Evolutionary conservation across 2,113 vertebrate genomes (phyloP).

Genomic region (Oncorhynchus kisutch): DNA sequence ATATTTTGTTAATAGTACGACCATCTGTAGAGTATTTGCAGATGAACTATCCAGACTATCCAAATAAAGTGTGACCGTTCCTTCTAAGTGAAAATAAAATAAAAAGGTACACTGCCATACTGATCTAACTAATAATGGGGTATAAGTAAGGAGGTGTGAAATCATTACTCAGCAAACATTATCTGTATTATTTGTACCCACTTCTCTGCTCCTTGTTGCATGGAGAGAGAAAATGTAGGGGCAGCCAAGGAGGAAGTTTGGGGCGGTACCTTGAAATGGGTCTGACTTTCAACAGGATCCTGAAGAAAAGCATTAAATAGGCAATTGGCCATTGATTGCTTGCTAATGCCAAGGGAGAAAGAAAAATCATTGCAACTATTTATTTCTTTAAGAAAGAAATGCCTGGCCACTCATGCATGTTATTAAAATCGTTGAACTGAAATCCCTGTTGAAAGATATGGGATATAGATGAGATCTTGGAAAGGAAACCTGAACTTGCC

Average conservation of each 20-base stretch:
- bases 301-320: slow-evolving; percentile 69
- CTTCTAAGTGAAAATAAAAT: slow-evolving; percentile 91
- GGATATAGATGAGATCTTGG: slow-evolving; percentile 78
- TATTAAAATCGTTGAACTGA: slow-evolving; percentile 89
- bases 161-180: slow-evolving; percentile 91
- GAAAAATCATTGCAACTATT: slow-evolving; percentile 73
- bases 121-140: slow-evolving; percentile 88
- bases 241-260: slow-evolving; percentile 76
- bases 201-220: slow-evolving; percentile 80
- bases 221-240: slow-evolving; percentile 83
- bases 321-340: slow-evolving; percentile 86
- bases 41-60: no score
- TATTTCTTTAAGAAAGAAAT: slow-evolving; percentile 79
- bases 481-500: slow-evolving; percentile 76
- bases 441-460: slow-evolving; percentile 81
- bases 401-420: slow-evolving; percentile 87
- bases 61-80: no score
- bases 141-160: slow-evolving; percentile 83
- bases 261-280: slow-evolving; percentile 76
- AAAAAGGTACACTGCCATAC: slow-evolving; percentile 87
- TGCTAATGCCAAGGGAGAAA: slow-evolving; percentile 80
- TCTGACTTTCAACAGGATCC: slow-evolving; percentile 84
- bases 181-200: slow-evolving; percentile 87
- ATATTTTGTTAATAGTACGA: no score
- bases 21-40: no score